Conservation (phyloP, 1,140 invertebrate genomes). For the Mycetomoellerius zeteki region DNA sequence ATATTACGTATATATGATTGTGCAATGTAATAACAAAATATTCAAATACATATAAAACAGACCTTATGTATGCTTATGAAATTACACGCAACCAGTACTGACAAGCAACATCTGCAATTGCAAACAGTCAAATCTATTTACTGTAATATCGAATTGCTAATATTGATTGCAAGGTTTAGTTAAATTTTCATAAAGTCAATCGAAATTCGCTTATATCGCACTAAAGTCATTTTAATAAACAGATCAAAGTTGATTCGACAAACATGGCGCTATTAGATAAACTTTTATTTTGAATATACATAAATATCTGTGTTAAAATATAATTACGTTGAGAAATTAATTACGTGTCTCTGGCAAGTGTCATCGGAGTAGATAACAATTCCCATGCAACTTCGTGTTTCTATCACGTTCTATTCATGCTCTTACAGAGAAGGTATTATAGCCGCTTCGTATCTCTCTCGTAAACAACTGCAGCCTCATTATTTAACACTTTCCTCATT, state of each 20-base stretch:
- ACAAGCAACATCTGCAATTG: constrained; percentile 13
- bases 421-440: constrained; percentile 31
- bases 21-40: neutral
- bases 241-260: neutral
- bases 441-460: constrained; percentile 9
- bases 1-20: neutral
- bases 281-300: neutral
- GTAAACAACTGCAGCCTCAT: constrained; percentile 37
- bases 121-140: constrained; percentile 38
- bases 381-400: constrained; percentile 31
- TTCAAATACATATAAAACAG: neutral
- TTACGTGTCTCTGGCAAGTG: constrained; percentile 26
- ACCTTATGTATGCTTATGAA: neutral
- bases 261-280: neutral
- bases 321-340: constrained; percentile 49
- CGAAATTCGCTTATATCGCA: neutral
- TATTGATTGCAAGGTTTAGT: constrained; percentile 22
- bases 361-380: constrained; percentile 48
- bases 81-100: neutral
- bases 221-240: constrained; percentile 6
- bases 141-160: constrained; percentile 15
- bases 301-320: constrained; percentile 25
- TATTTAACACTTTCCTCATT: constrained; percentile 58
- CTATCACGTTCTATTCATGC: constrained; percentile 49
- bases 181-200: constrained; percentile 21